phyloP scores from a whole-genome alignment of 2,113 vertebrate species.

The Prunella fulvescens region DNA sequence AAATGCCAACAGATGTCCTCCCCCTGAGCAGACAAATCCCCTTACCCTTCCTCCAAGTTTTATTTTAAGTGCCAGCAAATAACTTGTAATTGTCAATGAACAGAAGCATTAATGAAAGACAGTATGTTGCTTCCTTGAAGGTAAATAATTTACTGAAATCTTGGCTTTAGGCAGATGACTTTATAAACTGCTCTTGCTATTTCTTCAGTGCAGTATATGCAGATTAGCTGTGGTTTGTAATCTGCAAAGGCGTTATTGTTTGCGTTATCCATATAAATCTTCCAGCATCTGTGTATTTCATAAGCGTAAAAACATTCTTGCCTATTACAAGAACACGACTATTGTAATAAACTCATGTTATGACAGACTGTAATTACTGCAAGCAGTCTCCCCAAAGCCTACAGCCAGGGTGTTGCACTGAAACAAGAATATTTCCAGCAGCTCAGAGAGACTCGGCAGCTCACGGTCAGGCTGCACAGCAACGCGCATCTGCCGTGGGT shows the following conservation, averaged over 20 bases:
- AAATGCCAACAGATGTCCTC: background rate
- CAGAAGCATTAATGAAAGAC: background rate
- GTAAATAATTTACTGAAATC: background rate
- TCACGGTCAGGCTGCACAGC: background rate
- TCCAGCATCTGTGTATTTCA: slow-evolving; percentile 35
- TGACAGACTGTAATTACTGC: slow-evolving; percentile 45
- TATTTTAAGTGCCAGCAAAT: background rate
- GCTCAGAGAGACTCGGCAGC: background rate
- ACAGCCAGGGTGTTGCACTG: slow-evolving; percentile 10
- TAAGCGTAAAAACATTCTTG: slow-evolving; percentile 39
- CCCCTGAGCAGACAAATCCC: background rate
- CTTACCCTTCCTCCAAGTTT: background rate
- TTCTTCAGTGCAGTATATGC: background rate
- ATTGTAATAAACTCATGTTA: slow-evolving; percentile 42
- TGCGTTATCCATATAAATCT: slow-evolving; percentile 39
- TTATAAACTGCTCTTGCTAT: background rate
- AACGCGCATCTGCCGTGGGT: accelerated
- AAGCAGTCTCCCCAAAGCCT: slow-evolving; percentile 19
- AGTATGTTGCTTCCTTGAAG: background rate
- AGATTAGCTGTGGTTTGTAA: background rate
- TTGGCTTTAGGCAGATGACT: slow-evolving; percentile 15
- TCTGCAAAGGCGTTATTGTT: background rate
- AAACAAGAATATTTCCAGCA: background rate
- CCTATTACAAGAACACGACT: slow-evolving; percentile 8
- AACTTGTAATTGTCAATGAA: background rate